Base-by-base conservation (phyloP, 2,113 vertebrate genomes). In the Siphamia tubifer region DNA sequence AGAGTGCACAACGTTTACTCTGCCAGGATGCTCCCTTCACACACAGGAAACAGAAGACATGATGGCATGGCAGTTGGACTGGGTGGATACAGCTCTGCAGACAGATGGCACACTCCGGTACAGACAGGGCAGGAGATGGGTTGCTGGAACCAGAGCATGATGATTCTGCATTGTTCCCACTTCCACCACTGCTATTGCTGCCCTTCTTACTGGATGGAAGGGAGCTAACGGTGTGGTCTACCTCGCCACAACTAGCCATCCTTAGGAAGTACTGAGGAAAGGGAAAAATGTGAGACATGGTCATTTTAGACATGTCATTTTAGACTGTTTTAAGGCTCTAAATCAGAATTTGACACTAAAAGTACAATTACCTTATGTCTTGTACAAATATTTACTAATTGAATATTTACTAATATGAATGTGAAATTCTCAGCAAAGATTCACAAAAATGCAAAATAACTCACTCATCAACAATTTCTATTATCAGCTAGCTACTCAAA, bases 1-100 rank as follows among this genome's bases (percentile, higher is more conserved):
- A 99, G 13, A 99, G 96, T 0, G 98, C 98, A 40, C 97, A 99
- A 25, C 97, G 93, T 31, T 98, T 98, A 84, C 98, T 98, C 85
- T 99, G 96, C 97, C 97, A 99, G 23, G 98, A 98, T 4, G 97
- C 98, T 68, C 98, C 98, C 81, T 99, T 99, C 68, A 98, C 97
- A 60, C 98, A 99, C 3, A 99, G 91, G 87, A 98, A 99, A 89
- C 98, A 99, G 90, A 99, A 99, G 64, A 99, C 93, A 16, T 99
- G 98, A 61, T 95, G 95, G 90, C 98, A 99, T 11, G 97, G 98
- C 80, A 99, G 92, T 61, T 96, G 96, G 68, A 98, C 97, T 1
- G 97, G 97, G 86, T 99, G 97, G 77, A 99, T 95, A 72, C 98
- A 99, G 0, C 94, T 97, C 72, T 99, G 98, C 74, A 99, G 94